Base-by-base conservation (phyloP, 2,797 vertebrate species). In the Loris lydekkerianus region DNA sequence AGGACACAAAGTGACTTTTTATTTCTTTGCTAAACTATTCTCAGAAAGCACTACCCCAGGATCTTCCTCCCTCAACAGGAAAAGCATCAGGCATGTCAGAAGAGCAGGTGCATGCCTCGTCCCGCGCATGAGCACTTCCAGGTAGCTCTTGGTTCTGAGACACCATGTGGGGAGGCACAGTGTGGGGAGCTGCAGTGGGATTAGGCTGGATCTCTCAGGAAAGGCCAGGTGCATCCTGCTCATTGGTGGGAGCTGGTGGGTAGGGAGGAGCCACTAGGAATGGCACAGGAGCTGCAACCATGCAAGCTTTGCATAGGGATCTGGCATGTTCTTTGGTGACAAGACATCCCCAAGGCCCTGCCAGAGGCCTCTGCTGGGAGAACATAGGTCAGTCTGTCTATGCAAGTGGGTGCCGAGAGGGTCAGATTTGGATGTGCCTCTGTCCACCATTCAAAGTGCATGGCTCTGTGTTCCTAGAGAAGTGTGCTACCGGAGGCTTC, bases 41-140 rank as follows among this genome's bases (percentile, higher is more conserved):
- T 6, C 29, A 65, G n/a, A 7, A 37, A 25, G 40, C 7, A 53
- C 37, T 73, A 2, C 34, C 70, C 40, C n/a, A 2, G 40, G 40
- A 69, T 17, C 77, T 27, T 65, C 29, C 60, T 21, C 63, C n/a
- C 20, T 3, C 1, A 31, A 21, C 15, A 58, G 63, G 18, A 61
- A n/a, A 43, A 15, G 31, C 43, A 1, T 21, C 14, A 0, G 27
- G 61, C 15, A 27, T 4, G 1, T 1, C 0, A 10, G 29, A 18
- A 23, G 21, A 1, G 2, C 14, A 3, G 10, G 15, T 0, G 1
- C 0, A 15, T 0, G 4, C 46, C 27, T 27, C 4, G 65, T 25
- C 37, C 13, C 0, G 5, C 56, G 8, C 27, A 0, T 9, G 10
- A 67, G 20, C 25, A 4, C 56, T 18, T 40, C 49, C 34, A 25